Base-by-base conservation (phyloP, 2,888 invertebrate genomes). In the Pinctada fucata region DNA sequence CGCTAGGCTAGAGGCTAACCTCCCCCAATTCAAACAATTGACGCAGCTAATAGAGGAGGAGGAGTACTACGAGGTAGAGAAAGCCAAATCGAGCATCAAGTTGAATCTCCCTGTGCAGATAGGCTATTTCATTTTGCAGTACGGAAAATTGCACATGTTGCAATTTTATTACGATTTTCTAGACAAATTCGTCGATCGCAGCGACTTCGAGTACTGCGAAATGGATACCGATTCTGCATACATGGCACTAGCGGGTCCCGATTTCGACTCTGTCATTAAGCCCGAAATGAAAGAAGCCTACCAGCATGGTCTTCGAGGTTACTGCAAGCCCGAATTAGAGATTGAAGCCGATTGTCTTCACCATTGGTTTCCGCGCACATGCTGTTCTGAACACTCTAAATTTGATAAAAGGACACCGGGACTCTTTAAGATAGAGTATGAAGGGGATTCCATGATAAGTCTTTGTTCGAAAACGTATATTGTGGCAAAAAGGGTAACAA, bases 221-320 rank as follows among this genome's bases (percentile, higher is more conserved):
- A 83, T 85, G 81, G 86, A 86, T 69, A 87, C 86, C 3, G 84
- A 82, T 65, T 72, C 72, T 50, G 83, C 84, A 6, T 85, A 85
- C 74, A 81, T 83, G 80, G 82, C 82, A 52, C 76, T 83, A 31
- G 74, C 80, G 8, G 75, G 77, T 2, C 67, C 75, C 3, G 10
- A 71, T 48, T 49, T 81, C 3, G 58, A 73, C 2, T 73, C 77
- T 8, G 79, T 81, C 48, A 79, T 83, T 50, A 80, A 82, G 69
- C 73, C 69, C 2, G 47, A 50, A 47, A 72, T 78, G 77, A 52
- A 8, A n/a, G 16, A 13, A 8, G 6, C 0, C 6, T 80, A 71
- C 47, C 2, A n/a, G 10, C 45, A 48, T 3, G 64, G 49, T 10
- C 50, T 77, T 2, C n/a, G 71, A 3, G 76, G 73, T n/a, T 66